Conservation (phyloP, 2,113 vertebrate species). For the Chauna torquata region DNA sequence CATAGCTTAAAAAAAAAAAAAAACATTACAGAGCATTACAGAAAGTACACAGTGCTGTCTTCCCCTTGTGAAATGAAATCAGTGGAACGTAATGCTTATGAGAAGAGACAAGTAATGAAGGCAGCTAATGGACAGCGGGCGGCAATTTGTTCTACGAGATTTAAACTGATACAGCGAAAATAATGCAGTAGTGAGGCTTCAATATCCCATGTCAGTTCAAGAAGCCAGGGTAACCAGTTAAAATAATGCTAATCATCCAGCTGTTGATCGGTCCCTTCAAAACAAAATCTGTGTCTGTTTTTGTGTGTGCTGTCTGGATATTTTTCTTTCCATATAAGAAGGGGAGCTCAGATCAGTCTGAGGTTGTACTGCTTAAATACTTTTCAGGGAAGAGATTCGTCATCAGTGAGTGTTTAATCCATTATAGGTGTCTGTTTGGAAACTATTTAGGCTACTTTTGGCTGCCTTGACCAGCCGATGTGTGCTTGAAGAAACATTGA, state of each 20-base stretch:
- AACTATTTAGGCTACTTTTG: slow-evolving; percentile 1
- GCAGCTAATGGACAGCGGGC: neutral
- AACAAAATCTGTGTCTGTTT: neutral
- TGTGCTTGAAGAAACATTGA: neutral
- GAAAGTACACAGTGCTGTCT: neutral
- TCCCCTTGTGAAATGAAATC: neutral
- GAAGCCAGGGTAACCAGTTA: neutral
- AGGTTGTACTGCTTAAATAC: neutral
- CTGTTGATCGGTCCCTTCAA: neutral
- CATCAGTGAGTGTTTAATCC: neutral
- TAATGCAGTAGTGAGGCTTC: neutral
- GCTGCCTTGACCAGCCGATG: neutral
- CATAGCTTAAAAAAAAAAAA: neutral
- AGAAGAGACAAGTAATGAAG: slow-evolving; percentile 4
- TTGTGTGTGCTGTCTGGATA: neutral
- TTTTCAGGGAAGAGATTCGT: neutral
- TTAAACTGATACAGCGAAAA: neutral
- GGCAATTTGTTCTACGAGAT: neutral
- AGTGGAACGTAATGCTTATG: neutral
- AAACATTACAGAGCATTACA: accelerated
- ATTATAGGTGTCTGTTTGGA: neutral
- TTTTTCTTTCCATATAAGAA: neutral
- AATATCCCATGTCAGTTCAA: neutral
- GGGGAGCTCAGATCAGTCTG: neutral
- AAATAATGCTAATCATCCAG: neutral